Evolutionary conservation across 2,888 invertebrate species (phyloP), one percentile per base, ranked within the genome.

Genomic region (Drosophila nr. perissopoda): DNA sequence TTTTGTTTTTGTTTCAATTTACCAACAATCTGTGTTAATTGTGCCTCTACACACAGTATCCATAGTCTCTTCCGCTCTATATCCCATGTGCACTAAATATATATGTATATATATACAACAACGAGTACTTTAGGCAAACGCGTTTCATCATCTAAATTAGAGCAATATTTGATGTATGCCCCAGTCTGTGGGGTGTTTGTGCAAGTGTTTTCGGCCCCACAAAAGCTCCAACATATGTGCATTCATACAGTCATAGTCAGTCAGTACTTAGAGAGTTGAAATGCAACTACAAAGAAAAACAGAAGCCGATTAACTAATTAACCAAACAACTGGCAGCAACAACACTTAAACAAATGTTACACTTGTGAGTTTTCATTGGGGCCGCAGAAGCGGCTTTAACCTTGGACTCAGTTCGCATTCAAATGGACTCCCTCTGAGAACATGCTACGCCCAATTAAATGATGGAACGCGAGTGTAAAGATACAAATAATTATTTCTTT

Each of bases 301-400:
- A 73, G 63, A 69, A 66, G 75, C 59, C 69, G 80, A 70, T 82
- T 82, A 82, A 60, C 70, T 76, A 73, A 81, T 82, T 82, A 76
- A 76, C 52, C 80, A 31, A 80, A 80, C 68, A 81, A 69, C 49
- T 56, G 25, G 51, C 59, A 56, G 21, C 56, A 56, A 31, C 27
- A 31, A 53, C 27, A 60, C 36, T 45, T 63, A 27, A 58, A 38
- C 64, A 63, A 58, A 52, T 69, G 66, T 62, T 42, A 78, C 69
- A 72, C 79, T 69, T 72, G 54, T 68, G 73, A 70, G 69, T 70
- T 65, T 77, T 68, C 77, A 69, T 59, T 67, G 61, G 31, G n/a
- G 4, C 33, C 25, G 45, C 18, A 48, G 25, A 21, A 31, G 21
- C 54, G 49, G 25, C 53, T 48, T 38, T 57, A 57, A 53, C 75